Conservation (phyloP, 2,888 invertebrate species). For the Tetragonula carbonaria region DNA sequence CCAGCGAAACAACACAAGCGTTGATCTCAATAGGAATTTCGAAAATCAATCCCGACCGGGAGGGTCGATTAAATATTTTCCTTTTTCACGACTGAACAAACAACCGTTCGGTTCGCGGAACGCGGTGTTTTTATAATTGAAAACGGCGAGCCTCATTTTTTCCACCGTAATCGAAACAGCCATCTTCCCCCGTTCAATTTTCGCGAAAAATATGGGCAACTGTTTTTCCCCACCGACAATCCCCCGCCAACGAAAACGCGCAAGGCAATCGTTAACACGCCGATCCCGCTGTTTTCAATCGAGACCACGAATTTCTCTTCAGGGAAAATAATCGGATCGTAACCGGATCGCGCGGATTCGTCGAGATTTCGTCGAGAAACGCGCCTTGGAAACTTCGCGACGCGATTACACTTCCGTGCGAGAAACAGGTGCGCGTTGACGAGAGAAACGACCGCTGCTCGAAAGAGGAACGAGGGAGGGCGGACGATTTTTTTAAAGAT, state of each 20-base stretch:
- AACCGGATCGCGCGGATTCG: not conserved
- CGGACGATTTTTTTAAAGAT: conserved; percentile 38
- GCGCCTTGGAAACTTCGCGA: not conserved
- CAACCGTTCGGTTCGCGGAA: not conserved
- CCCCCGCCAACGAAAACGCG: not conserved
- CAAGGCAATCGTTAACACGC: not conserved
- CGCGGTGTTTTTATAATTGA: conserved; percentile 19
- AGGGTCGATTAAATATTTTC: not conserved
- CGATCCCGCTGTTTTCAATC: not conserved
- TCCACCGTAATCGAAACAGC: conserved; percentile 11
- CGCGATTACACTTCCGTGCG: not conserved
- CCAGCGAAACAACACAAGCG: not conserved
- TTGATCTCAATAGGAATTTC: conserved; percentile 7
- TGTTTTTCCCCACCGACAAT: not conserved
- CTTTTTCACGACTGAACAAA: conserved; percentile 12
- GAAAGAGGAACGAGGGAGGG: not conserved
- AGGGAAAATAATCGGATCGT: not conserved
- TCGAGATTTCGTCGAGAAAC: too few relatives aligned
- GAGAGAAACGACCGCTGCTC: conserved; percentile 11
- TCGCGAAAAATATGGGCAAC: conserved; percentile 1
- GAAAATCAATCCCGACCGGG: not conserved
- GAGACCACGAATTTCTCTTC: not conserved
- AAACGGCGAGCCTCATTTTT: conserved; percentile 9
- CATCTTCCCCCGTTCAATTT: not conserved
- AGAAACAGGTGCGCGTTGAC: conserved; percentile 16